These are phyloP conservation scores for Sclerodermus sp. DNA, from an alignment of 2,888 invertebrate genomes.

Conservation along the genomic window DNA sequence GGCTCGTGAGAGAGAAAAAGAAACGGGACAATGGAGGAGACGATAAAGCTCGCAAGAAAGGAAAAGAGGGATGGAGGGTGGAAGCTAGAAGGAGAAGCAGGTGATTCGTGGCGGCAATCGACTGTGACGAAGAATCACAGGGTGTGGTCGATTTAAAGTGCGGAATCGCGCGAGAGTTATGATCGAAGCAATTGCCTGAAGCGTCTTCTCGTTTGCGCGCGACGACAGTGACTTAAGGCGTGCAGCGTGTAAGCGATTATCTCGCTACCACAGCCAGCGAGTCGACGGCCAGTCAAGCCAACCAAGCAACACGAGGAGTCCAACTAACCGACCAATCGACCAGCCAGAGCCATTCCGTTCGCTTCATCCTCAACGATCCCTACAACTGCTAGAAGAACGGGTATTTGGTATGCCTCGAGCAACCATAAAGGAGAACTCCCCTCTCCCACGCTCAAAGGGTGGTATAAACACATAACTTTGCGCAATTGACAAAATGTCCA, in stretches of 20 bases:
- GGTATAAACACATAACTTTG: too few relatives aligned
- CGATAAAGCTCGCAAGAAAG: neutral
- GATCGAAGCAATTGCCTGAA: slow-evolving; percentile 9
- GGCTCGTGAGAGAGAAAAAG: neutral
- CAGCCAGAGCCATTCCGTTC: too few relatives aligned
- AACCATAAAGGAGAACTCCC: too few relatives aligned
- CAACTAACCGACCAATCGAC: too few relatives aligned
- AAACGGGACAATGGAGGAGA: neutral
- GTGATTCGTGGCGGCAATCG: neutral
- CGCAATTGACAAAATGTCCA: too few relatives aligned
- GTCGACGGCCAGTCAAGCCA: too few relatives aligned
- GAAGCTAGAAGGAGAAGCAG: neutral
- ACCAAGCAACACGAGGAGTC: too few relatives aligned
- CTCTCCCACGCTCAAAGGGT: too few relatives aligned
- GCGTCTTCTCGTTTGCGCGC: slow-evolving; percentile 23
- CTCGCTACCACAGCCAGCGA: slow-evolving; percentile 20
- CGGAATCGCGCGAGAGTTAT: slow-evolving; percentile 12
- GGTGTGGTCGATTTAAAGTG: neutral
- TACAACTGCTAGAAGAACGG: too few relatives aligned
- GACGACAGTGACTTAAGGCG: slow-evolving; percentile 33
- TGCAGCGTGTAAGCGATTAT: slow-evolving; percentile 29
- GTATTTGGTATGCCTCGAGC: too few relatives aligned
- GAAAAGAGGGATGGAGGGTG: neutral
- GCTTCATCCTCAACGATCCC: too few relatives aligned
- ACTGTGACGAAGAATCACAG: neutral